Evolutionary conservation across 2,797 vertebrate genomes (phyloP), one percentile per base, ranked within the genome.

Genomic region (Coregonus suidteri): DNA sequence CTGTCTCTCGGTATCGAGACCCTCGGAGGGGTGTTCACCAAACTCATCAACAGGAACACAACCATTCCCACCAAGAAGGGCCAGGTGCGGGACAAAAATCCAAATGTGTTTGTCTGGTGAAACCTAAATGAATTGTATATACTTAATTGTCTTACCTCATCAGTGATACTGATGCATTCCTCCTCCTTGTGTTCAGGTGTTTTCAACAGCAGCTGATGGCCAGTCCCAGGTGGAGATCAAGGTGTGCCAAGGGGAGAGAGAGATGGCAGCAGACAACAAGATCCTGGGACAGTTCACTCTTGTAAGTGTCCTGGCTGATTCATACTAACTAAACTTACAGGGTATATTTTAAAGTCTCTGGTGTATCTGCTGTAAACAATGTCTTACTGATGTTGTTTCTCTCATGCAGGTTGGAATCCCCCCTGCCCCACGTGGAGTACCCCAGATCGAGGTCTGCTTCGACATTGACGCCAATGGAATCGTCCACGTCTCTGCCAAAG

Each of bases 141-240:
- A 47, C 41, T 47, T 47, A 9, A 47, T 13, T 16, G 41, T 20
- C 67, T 15, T 53, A 4, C 16, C n/a, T 30, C 47, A 15, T 34
- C 25, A n/a, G 3, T 72, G 54, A 16, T 18, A 5, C 30, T 67
- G 65, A 41, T 34, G 13, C 4, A 13, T 47, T 47, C 41, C 41
- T 66, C 64, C 20, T 59, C 53, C 25, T 31, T 52, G 1, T 25
- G 37, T 9, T 34, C 81, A 99, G 98, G 97, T 99, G 68, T 99
- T 99, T 88, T 99, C 98, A 79, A 99, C 98, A 37, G 98, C 98
- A 37, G 98, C 98, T 74, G 98, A 99, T 82, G 98, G 98, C 4
- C 98, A 99, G 91, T 99, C 98, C 67, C 98, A 99, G 88, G 98
- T 99, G 68, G 98, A 99, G 91, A 99, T 99, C 86, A 99, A 99